Evolutionary conservation across 2,797 vertebrate genomes (phyloP), one percentile per base, ranked within the genome.

Genomic region (Pipistrellus pygmaeus): DNA sequence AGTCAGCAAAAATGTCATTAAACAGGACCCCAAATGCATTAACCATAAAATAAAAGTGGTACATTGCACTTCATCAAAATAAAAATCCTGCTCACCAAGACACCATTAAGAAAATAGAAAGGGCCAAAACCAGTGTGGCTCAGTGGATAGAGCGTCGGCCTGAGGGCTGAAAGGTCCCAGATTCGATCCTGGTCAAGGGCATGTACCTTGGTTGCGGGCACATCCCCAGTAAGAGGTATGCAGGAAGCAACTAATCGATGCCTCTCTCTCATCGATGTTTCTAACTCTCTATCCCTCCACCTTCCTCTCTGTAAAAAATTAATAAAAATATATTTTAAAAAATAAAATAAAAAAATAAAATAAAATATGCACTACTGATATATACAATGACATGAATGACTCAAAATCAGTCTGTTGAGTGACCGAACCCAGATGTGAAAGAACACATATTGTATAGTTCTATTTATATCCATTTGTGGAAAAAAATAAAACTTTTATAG

Each of bases 1-100:
- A 75, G 25, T 55, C 88, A 91, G 51, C 62, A 85, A 81, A 71
- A 30, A 55, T 73, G 72, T 86, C 41, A 82, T 88, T 85, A 44
- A 66, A 85, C 30, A 57, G 32, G 48, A 86, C 46, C 30, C 35
- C 32, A 90, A 84, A 72, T 41, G 27, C 35, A 88, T 75, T 90
- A 71, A 75, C 51, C 30, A 85, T 48, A 88, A 95, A 81, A 93
- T 57, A 91, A 82, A 95, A 91, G 30, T 66, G 32, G 85, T 77
- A 85, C 89, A 68, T 38, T 87, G 41, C 1, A 73, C 55, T 71
- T 91, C 13, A 88, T 85, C 53, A 90, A 84, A 90, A 92, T 88
- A 8, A 73, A 85, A 95, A 71, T 30, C 62, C 83, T 93, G 48
- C 53, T 88, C 90, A 88, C 41, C 44, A 88, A 81, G 41, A 82